phyloP scores from a whole-genome alignment of 2,113 vertebrate genomes.

The Asarcornis scutulata region DNA sequence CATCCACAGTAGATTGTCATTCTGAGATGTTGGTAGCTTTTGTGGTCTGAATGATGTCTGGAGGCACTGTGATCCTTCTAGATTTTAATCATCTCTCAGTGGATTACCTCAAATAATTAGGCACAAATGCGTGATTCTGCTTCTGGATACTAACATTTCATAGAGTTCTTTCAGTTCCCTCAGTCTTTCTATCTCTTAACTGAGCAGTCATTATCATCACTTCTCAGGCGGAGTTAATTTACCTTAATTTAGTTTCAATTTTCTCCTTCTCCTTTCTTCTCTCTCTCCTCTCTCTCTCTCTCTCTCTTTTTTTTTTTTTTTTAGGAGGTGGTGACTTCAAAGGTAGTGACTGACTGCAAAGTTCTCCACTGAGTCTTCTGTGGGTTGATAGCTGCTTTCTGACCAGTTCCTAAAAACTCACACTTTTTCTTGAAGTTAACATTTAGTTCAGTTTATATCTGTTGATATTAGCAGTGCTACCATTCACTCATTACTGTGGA shows the following conservation, averaged over 20 bases:
- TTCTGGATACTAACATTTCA: not conserved
- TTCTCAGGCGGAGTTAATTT: rapidly evolving
- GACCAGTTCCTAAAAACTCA: not conserved
- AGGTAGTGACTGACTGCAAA: rapidly evolving
- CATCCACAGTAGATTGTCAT: not conserved
- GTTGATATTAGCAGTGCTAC: not conserved
- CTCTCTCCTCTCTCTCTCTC: not conserved
- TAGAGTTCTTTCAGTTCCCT: not conserved
- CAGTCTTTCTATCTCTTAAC: not conserved
- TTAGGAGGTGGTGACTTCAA: not conserved
- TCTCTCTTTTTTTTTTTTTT: not conserved
- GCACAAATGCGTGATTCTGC: not conserved
- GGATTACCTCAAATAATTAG: rapidly evolving
- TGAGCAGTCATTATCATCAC: not conserved
- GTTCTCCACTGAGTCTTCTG: not conserved
- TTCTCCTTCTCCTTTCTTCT: not conserved
- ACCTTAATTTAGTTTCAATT: not conserved
- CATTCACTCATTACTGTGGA: not conserved
- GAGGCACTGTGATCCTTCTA: not conserved
- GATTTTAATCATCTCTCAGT: not conserved
- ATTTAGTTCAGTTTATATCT: not conserved
- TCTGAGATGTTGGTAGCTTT: not conserved
- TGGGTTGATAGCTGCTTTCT: not conserved
- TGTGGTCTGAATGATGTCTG: not conserved
- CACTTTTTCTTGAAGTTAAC: not conserved